Evolutionary conservation across 1,140 invertebrate genomes (phyloP).

Genomic region (Calephelis virginiensis): DNA sequence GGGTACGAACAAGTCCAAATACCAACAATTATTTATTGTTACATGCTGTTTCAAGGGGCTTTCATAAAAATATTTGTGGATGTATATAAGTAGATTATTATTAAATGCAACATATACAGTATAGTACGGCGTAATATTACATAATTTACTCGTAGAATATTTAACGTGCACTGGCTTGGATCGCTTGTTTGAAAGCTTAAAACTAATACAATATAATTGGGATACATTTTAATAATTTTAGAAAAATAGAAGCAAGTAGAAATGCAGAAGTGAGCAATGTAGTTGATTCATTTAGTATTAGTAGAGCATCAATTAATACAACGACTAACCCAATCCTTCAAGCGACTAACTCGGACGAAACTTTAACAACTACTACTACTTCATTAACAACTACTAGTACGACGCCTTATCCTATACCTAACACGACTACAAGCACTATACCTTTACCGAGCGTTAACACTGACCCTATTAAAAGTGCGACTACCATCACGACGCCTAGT

Average conservation of each 20-base stretch:
- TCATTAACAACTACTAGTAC: not conserved
- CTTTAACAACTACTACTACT: not conserved
- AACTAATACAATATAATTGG: slow-evolving; percentile 5
- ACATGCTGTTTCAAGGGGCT: no score
- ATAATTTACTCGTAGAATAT: not conserved
- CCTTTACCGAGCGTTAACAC: slow-evolving; percentile 35
- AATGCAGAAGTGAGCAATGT: slow-evolving; percentile 14
- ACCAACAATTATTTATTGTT: no score
- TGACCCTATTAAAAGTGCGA: slow-evolving; percentile 34
- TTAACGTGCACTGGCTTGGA: slow-evolving; percentile 1
- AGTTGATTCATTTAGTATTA: slow-evolving; percentile 10
- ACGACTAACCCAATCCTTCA: slow-evolving; percentile 6
- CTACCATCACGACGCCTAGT: slow-evolving; percentile 44
- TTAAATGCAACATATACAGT: no score
- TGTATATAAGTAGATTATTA: no score
- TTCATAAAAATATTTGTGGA: no score
- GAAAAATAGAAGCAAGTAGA: slow-evolving; percentile 13
- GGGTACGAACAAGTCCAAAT: no score
- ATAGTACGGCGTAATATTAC: no score
- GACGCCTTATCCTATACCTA: not conserved
- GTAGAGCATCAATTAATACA: slow-evolving; percentile 13
- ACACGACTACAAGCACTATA: slow-evolving; percentile 6
- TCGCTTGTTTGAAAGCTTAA: slow-evolving; percentile 4
- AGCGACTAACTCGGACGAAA: not conserved
- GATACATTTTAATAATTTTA: slow-evolving; percentile 13